Base-by-base conservation (phyloP, 30 jellyfish, hydroid and myxozoan genomes). In the Catostylus mosaicus region DNA sequence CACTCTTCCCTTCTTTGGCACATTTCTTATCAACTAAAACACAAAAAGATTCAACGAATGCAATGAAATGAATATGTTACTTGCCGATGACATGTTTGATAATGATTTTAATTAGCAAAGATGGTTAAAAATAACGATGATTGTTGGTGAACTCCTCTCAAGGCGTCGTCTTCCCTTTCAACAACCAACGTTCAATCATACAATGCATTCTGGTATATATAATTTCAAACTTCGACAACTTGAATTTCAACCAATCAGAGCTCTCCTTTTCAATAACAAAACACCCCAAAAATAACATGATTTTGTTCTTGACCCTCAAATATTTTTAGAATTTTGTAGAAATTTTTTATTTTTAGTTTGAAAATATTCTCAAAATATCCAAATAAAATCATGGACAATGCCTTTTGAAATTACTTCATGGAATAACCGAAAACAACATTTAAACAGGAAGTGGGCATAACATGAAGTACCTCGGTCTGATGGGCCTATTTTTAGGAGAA, bases 151-250 rank as follows among this genome's bases (percentile, higher is more conserved):
- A 65, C 46, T n/a, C 23, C 4, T 24, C 24, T 34, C 80, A 68
- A 68, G 80, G 80, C 80, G 80, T 68, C 80, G 45, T 64, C 80
- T 35, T 34, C 26, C 22, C 62, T 40, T 37, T 68, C 40, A 34
- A 59, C 71, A 23, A n/a, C 38, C 20, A 48, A 59, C 71, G 71
- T 18, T 6, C 71, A 4, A 3, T 59, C 4, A 59, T 40, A 35
- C 65, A 26, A 68, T 18, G 80, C 26, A 34, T 38, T 68, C 60
- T 68, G 80, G 80, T 45, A 68, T 68, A 68, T 22, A 35, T 68
- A 32, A 37, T 68, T 67, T 67, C 40, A 29, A 67, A 6, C 61
- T 67, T 64, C 35, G 79, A 67, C 57, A 34, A 34, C 37, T 12
- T 67, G 40, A 9, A 37, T 2, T 18, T 36, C 29, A 20, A 37